Evolutionary conservation across 2,113 vertebrate genomes (phyloP), one percentile per base, ranked within the genome.

Genomic region (Fulica atra): DNA sequence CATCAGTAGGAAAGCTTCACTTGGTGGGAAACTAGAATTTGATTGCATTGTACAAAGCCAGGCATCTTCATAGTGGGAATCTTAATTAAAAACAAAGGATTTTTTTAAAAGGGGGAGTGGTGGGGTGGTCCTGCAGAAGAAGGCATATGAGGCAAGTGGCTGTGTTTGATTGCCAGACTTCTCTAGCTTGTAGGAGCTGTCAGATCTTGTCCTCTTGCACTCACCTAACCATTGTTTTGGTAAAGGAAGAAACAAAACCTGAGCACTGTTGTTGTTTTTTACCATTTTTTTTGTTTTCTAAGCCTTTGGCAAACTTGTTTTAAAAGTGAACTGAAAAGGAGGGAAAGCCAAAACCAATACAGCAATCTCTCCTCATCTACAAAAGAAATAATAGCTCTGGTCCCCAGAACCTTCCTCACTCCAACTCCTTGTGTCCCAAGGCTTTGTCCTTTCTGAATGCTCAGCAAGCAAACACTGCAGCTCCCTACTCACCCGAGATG

Each of bases 361-460:
- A 76, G 21, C 56, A 60, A 24, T 54, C 73, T 91, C 16, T 92
- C 11, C 9, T 73, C 28, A 33, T 85, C 33, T 61, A 51, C 44
- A 36, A 51, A 61, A 90, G 51, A 81, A 79, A 51, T 54, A 76
- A 53, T 48, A 57, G 24, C 36, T 83, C 9, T 46, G 8, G 21
- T 74, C 12, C 2, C 29, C 0, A 0, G 11, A 66, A 46, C 28
- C 60, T 76, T 80, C 59, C 44, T 73, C 0, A 1, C 36, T 51
- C 73, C 66, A 80, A 57, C 11, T 83, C 48, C 33, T 57, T 36
- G 8, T 42, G 20, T 78, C 42, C 42, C 36, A 59, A 81, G 83
- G 25, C 31, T 87, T 73, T 81, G n/a, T 74, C 56, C 29, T 68
- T 84, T 81, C 42, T 3, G 2, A 38, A 56, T 51, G 25, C 21